phyloP scores from a whole-genome alignment of 2,888 invertebrate genomes.

The Pammene fasciana region DNA sequence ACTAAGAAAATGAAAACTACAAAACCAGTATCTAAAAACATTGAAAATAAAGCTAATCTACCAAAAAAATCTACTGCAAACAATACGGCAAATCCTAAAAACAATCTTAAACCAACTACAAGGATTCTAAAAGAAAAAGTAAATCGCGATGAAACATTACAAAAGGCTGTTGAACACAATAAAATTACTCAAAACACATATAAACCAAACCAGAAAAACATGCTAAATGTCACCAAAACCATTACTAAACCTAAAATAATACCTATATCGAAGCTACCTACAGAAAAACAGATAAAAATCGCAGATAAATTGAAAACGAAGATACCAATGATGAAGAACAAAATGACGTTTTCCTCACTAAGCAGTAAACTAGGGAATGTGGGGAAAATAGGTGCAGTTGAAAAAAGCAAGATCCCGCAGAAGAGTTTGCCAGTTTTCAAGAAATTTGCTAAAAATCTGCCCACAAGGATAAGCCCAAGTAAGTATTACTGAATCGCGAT shows the following conservation, averaged over 20 bases:
- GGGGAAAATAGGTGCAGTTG: constrained; percentile 34
- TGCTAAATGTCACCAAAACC: constrained; percentile 5
- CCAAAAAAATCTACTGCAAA: background rate
- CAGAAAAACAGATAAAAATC: constrained; percentile 3
- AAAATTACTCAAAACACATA: constrained; percentile 1
- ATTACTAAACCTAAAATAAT: constrained; percentile 7
- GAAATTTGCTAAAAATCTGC: constrained; percentile 50
- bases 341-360: constrained; percentile 23
- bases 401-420: constrained; percentile 58
- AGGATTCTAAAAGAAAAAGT: constrained; percentile 10
- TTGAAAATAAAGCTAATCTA: background rate
- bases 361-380: constrained; percentile 44
- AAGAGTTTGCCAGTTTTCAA: constrained; percentile 50
- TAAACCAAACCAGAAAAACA: background rate
- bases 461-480: constrained; percentile 63
- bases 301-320: constrained; percentile 25
- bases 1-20: constrained; percentile 13
- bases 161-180: constrained; percentile 5
- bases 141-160: constrained; percentile 5
- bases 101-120: background rate
- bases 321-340: constrained; percentile 32
- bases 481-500: constrained; percentile 52
- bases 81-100: background rate
- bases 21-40: background rate
- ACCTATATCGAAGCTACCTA: background rate